phyloP scores from a whole-genome alignment of 2,797 vertebrate genomes.

The Fistularia commersonii region DNA sequence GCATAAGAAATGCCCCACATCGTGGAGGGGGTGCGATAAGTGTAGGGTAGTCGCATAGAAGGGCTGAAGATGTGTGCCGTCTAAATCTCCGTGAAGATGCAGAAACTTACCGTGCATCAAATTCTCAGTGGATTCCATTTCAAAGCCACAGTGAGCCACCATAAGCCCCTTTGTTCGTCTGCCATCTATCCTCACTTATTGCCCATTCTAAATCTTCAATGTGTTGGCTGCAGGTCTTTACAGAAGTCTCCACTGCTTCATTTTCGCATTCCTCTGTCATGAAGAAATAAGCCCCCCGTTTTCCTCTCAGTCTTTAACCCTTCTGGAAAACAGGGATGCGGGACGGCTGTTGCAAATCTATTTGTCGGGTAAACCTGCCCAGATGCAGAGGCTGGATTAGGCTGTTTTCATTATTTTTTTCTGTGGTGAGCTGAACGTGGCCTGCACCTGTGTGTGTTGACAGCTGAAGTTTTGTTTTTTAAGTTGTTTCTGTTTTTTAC shows the following conservation, averaged over 20 bases:
- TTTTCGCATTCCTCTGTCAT: slow-evolving; percentile 45
- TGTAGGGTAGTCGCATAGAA: slow-evolving; percentile 5
- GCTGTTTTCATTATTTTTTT: slow-evolving; percentile 2
- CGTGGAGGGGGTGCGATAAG: slow-evolving; percentile 22
- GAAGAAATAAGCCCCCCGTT: slow-evolving; percentile 40
- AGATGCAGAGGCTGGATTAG: slow-evolving; percentile 42
- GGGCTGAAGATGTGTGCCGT: not conserved
- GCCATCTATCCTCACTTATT: slow-evolving; percentile 42
- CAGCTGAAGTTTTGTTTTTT: no score
- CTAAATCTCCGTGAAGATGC: slow-evolving; percentile 27
- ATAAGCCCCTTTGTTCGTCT: slow-evolving; percentile 47
- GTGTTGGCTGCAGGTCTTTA: slow-evolving; percentile 35
- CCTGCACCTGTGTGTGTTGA: slow-evolving; percentile 7
- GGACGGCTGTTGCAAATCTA: slow-evolving; percentile 52
- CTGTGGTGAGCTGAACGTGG: slow-evolving; percentile 30
- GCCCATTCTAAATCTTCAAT: slow-evolving; percentile 35
- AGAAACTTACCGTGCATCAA: not conserved
- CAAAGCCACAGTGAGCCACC: slow-evolving; percentile 25
- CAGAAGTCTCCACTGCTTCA: slow-evolving; percentile 38
- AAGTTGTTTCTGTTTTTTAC: no score
- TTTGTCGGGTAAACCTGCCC: slow-evolving; percentile 49
- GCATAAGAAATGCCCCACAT: slow-evolving; percentile 21
- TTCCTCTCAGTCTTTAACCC: slow-evolving; percentile 49
- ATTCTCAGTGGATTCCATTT: slow-evolving; percentile 12
- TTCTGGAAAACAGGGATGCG: slow-evolving; percentile 34